Percentiles rank a stretch among this genome's conserved stretches.
phyloP scores from a whole-genome alignment of 2,888 invertebrate species.

The Cerastis rubricosa region DNA sequence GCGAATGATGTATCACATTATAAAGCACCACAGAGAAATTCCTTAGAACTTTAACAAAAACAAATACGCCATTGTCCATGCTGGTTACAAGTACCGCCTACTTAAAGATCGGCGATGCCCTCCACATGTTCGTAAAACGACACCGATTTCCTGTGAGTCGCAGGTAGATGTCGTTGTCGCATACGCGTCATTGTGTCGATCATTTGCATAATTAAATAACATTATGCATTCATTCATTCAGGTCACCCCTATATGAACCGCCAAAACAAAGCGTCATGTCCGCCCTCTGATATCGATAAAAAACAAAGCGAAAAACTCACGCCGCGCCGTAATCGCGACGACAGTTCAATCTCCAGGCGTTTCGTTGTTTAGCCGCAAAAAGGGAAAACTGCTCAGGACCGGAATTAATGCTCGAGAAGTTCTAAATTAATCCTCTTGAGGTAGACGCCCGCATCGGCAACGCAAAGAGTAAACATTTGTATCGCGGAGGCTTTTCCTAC shows the following conservation, averaged over 20 bases:
- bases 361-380: constrained; percentile 79
- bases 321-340: constrained; percentile 71
- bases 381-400: constrained; percentile 80
- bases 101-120: constrained; percentile 73
- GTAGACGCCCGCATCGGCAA: constrained; percentile 76
- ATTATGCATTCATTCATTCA: constrained; percentile 87
- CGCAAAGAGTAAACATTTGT: constrained; percentile 82
- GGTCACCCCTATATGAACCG: constrained; percentile 81
- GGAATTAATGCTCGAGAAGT: constrained; percentile 83
- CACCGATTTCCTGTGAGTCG: constrained; percentile 84
- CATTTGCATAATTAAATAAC: constrained; percentile 89
- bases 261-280: constrained; percentile 75
- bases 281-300: constrained; percentile 57
- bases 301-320: constrained; percentile 69
- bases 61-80: constrained; percentile 63
- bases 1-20: constrained; percentile 49
- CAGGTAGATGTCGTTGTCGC: constrained; percentile 81
- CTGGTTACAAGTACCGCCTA: constrained; percentile 53
- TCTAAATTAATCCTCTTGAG: constrained; percentile 87
- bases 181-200: constrained; percentile 79
- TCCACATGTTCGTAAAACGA: constrained; percentile 79
- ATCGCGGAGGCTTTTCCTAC: constrained; percentile 69
- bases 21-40: constrained; percentile 54
- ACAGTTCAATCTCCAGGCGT: constrained; percentile 74
- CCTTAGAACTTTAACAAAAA: constrained; percentile 55